Evolutionary conservation across 2,888 invertebrate genomes (phyloP), one percentile per base, ranked within the genome.

Genomic region (Coenonympha arcania): DNA sequence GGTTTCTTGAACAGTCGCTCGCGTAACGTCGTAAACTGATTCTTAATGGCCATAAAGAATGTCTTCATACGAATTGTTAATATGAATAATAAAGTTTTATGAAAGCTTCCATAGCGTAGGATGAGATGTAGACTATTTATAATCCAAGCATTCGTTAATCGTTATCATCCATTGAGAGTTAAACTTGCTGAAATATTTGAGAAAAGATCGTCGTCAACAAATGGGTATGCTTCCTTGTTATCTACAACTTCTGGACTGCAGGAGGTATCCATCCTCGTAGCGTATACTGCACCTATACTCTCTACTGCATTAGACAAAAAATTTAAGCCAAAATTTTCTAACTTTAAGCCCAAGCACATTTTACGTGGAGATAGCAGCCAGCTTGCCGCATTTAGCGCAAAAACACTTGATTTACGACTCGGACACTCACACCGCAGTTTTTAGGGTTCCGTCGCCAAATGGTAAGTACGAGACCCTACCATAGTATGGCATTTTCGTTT

Each of bases 31-130:
- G 41, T 57, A 46, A 57, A 54, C 43, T 43, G 50, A 40, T 46
- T 43, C 43, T 52, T 52, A 54, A 54, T 50, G 37, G 40, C 42
- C 24, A 36, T 56, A 52, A 51, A 57, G 47, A 48, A 50, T 48
- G 44, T 55, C 51, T 50, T 50, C 46, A 43, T 48, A 50, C 36
- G 57, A 57, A 56, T 57, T 54, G 57, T 56, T 59, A 55, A 56
- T 59, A 56, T 56, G 52, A 47, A 57, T 50, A 52, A 44, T 57
- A 56, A 52, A 54, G 33, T 54, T 58, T 57, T 55, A 58, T 43
- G 48, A 43, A 16, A 30, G 37, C 45, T 47, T 42, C 26, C 28
- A 33, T 31, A 43, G 33, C 20, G 43, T 22, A 15, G 43, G 13
- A 30, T 19, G 41, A 19, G 28, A 19, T 30, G 5, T 13, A 9